Conservation (phyloP, 2,113 vertebrate species). For the Meriones unguiculatus region DNA sequence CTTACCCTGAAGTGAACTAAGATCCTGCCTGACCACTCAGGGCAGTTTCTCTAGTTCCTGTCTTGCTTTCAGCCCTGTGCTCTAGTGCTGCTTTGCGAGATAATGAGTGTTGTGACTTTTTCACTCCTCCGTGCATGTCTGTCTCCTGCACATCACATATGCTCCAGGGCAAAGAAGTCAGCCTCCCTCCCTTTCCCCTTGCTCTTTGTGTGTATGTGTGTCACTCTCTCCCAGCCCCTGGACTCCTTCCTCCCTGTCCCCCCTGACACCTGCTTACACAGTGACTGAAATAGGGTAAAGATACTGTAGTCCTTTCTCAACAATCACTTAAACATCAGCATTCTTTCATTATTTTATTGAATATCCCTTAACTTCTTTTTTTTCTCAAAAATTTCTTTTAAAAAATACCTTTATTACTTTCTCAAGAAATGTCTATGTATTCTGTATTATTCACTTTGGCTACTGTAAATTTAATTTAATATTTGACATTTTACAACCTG, state of each 20-base stretch:
- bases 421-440: not conserved
- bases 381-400: not conserved
- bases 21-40: not conserved
- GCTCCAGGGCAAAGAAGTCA: not conserved
- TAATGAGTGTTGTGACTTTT: not conserved
- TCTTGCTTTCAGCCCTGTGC: not conserved
- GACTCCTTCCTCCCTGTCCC: too few relatives aligned
- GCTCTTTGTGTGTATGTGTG: too few relatives aligned
- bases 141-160: not conserved
- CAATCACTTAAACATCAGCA: not conserved
- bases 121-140: not conserved
- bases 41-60: not conserved
- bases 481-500: constrained; percentile 35
- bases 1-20: not conserved
- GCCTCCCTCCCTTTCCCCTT: not conserved
- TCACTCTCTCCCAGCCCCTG: not conserved
- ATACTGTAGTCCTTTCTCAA: not conserved
- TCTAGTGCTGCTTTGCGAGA: not conserved
- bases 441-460: not conserved
- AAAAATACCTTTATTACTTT: not conserved
- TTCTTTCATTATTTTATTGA: not conserved
- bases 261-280: not conserved
- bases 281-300: not conserved
- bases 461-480: not conserved
- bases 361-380: not conserved